Evolutionary conservation across 2,888 invertebrate genomes (phyloP).

Genomic region (Quadriops clusia): DNA sequence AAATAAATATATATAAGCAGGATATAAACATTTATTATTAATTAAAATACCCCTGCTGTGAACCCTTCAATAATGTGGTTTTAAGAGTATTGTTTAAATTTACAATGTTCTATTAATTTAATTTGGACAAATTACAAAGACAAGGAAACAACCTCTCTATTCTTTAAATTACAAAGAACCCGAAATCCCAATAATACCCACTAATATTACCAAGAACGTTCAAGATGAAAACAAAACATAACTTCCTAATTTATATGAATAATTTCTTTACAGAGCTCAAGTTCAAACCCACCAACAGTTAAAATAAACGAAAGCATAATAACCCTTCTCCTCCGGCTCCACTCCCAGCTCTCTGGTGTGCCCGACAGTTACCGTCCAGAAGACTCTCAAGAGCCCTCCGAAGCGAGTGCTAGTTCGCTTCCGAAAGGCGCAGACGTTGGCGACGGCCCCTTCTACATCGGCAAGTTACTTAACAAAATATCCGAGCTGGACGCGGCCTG

Average conservation of each 20-base stretch:
- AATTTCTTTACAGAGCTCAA: constrained; percentile 20
- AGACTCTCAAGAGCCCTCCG: constrained; percentile 29
- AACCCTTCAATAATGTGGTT: no score
- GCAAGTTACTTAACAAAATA: constrained; percentile 65
- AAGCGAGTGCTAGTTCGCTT: constrained; percentile 21
- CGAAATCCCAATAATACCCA: no score
- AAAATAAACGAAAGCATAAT: constrained; percentile 77
- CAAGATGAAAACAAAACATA: no score
- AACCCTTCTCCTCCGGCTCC: constrained; percentile 76
- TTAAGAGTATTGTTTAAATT: no score
- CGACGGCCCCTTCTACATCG: constrained; percentile 81
- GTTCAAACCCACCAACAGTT: constrained; percentile 27
- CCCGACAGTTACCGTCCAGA: constrained; percentile 61
- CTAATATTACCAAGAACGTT: no score
- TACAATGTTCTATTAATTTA: no score
- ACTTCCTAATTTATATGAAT: constrained; percentile 3
- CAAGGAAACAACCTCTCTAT: no score
- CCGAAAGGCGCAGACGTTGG: constrained; percentile 44
- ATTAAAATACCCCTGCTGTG: no score
- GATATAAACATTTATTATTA: no score
- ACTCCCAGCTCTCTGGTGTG: constrained; percentile 75
- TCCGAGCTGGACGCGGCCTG: constrained; percentile 58
- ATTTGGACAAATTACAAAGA: no score
- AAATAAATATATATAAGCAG: no score
- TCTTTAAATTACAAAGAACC: no score